These are phyloP conservation scores for Epicauta chinensis DNA, from an alignment of 1,140 invertebrate genomes.

Conservation along the genomic window DNA sequence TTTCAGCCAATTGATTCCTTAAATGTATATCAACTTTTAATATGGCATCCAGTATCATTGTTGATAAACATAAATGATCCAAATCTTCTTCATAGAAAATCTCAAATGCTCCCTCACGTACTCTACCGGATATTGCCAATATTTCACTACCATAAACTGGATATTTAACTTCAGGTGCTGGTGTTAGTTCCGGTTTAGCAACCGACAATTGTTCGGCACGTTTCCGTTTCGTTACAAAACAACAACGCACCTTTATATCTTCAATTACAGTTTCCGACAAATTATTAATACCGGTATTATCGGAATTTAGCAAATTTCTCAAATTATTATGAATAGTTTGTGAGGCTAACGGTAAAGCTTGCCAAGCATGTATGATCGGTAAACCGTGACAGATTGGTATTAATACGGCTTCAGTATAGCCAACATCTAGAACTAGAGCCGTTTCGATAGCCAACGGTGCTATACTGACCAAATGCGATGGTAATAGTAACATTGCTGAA, in stretches of 20 bases:
- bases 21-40: slow-evolving; percentile 69
- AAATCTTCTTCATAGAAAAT: slow-evolving; percentile 78
- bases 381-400: slow-evolving; percentile 79
- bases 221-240: slow-evolving; percentile 75
- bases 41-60: slow-evolving; percentile 78
- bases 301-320: slow-evolving; percentile 39
- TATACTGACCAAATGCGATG: slow-evolving; percentile 73
- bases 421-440: slow-evolving; percentile 79
- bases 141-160: slow-evolving; percentile 55
- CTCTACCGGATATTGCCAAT: slow-evolving; percentile 59
- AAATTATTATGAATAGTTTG: slow-evolving; percentile 41
- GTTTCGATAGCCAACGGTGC: slow-evolving; percentile 70
- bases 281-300: slow-evolving; percentile 44
- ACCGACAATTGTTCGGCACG: slow-evolving; percentile 55
- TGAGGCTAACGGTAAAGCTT: slow-evolving; percentile 1
- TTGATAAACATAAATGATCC: slow-evolving; percentile 75
- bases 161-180: slow-evolving; percentile 62
- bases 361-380: slow-evolving; percentile 71
- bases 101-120: slow-evolving; percentile 75
- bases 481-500: slow-evolving; percentile 43
- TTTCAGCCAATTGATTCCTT: slow-evolving; percentile 64
- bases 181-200: slow-evolving; percentile 43
- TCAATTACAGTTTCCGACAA: slow-evolving; percentile 54
- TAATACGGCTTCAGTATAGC: slow-evolving; percentile 73
- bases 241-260: slow-evolving; percentile 67